Conservation (phyloP, 2,797 vertebrate species). For the Coendou prehensilis region DNA sequence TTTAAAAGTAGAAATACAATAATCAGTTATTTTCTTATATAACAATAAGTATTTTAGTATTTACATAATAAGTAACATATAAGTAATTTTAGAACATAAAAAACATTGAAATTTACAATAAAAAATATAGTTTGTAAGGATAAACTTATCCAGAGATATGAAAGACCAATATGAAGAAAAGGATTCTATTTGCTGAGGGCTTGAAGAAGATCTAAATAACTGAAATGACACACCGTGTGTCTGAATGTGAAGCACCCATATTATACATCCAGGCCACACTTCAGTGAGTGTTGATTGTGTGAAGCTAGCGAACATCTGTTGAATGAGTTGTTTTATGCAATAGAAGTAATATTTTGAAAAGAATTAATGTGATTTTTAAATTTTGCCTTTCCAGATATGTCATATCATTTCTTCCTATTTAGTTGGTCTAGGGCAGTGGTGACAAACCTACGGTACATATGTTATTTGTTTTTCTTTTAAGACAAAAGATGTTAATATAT, state of each 20-base stretch:
- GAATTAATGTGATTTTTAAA: not conserved
- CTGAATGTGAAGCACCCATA: not conserved
- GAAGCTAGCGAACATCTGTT: not conserved
- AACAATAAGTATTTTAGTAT: not conserved
- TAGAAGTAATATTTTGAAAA: not conserved
- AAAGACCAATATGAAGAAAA: not conserved
- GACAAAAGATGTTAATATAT: not conserved
- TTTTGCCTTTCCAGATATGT: constrained; percentile 10
- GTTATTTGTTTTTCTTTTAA: not conserved
- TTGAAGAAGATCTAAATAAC: not conserved
- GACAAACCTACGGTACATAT: not conserved
- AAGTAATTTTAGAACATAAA: not conserved
- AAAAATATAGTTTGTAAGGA: not conserved
- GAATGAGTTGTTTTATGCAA: not conserved
- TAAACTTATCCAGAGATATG: not conserved
- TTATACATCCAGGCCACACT: not conserved
- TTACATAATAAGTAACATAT: not conserved
- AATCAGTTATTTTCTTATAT: constrained; percentile 13
- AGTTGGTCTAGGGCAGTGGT: not conserved
- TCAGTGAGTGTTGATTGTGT: rapidly evolving
- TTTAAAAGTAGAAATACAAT: constrained; percentile 23
- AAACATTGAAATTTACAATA: not conserved
- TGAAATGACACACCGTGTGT: rapidly evolving
- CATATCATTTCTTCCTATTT: not conserved
- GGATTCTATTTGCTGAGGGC: not conserved